These are phyloP conservation scores for Yponomeuta cagnagella DNA, from an alignment of 2,888 invertebrate genomes.

Conservation along the genomic window DNA sequence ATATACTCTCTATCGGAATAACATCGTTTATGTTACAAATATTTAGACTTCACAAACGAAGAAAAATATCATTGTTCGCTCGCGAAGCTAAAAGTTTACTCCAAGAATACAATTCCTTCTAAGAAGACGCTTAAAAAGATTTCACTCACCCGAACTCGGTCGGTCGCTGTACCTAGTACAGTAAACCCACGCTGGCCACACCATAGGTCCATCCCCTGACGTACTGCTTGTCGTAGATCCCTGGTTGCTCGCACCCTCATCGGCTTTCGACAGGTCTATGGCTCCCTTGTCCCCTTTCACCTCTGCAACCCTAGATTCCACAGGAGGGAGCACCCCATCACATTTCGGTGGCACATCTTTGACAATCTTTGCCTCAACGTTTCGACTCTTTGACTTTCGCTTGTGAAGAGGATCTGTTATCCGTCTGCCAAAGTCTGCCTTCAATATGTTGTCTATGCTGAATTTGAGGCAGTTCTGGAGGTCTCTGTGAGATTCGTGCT, in stretches of 20 bases:
- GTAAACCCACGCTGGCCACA: constrained; percentile 99
- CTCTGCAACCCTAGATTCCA: constrained; percentile 59
- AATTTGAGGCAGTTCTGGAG: constrained; percentile 82
- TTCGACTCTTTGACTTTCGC: constrained; percentile 62
- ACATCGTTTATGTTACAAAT: too few species aligned
- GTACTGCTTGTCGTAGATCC: constrained; percentile 40
- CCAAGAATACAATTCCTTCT: background rate
- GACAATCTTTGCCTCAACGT: constrained; percentile 46
- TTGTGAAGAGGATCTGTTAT: constrained; percentile 82
- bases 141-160: constrained; percentile 88
- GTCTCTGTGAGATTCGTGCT: constrained; percentile 55
- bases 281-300: constrained; percentile 58
- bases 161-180: constrained; percentile 96
- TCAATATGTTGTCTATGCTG: constrained; percentile 90
- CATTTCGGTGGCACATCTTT: constrained; percentile 37
- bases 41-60: too few species aligned
- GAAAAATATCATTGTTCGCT: background rate
- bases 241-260: constrained; percentile 61
- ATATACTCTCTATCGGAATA: background rate
- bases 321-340: background rate
- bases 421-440: constrained; percentile 87
- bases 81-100: background rate
- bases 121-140: constrained; percentile 8
- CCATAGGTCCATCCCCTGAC: constrained; percentile 55
- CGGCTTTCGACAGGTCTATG: constrained; percentile 63